Base-by-base conservation (phyloP, 2,888 invertebrate genomes). In the Pantelozetes paolii region DNA sequence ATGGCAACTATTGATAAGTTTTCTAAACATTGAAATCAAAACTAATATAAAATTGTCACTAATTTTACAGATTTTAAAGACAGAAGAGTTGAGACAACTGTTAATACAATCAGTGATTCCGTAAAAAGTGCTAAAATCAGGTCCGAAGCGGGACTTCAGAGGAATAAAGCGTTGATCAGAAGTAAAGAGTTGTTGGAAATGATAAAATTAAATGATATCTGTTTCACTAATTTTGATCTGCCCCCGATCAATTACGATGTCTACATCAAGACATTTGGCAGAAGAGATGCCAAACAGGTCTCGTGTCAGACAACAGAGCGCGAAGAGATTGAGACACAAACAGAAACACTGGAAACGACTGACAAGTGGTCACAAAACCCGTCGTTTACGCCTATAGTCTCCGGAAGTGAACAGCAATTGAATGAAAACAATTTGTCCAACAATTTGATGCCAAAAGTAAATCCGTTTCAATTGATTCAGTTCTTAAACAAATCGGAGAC, bases 281-380 rank as follows among this genome's bases (percentile, higher is more conserved):
- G 62, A 28, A 23, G 40, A 59, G 50, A 72, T 42, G 36, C 50
- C 11, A 42, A 64, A 42, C 62, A 71, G 26, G 72, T 57, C 11
- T 57, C 42, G 32, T 30, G 48, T 40, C 71, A 57, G 42, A 64
- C 50, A 20, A 11, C 11, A 15, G 54, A 71, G n/a, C 67, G 48
- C 20, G 28, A 28, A 50, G 70, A 75, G 1, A 57, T n/a, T n/a
- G 50, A 32, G 36, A 48, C 79, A 79, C 75, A 80, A 80, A 74
- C 88, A 87, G 79, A 87, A 88, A 81, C 88, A 88, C 81, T 88
- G 88, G 78, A 88, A 88, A 80, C 88, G 88, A 79, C 82, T 88
- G 76, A 88, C 87, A 82, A 6, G 81, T 81, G 69, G 81, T 40
- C 57, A 42, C 72, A 72, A 59, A 28, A 57, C 36, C 72, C 72